A percentile compares a stretch with the other conserved stretches of the same genome.
Conservation (phyloP, 2,797 vertebrate species). For the Typhlichthys eigenmanni region DNA sequence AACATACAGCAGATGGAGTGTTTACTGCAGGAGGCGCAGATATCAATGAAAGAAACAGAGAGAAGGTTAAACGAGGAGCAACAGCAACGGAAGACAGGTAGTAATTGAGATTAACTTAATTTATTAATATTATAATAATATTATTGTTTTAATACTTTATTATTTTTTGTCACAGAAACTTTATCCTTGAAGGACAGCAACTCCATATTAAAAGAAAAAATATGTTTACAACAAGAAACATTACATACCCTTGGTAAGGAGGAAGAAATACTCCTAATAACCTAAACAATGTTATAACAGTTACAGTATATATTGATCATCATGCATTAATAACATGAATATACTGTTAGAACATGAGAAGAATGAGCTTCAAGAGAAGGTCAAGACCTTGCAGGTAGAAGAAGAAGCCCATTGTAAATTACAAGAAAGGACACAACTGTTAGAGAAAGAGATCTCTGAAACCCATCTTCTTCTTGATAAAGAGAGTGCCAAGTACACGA, state of each 20-base stretch:
- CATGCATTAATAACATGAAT: conserved; percentile 3
- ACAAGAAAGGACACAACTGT: conserved; percentile 72
- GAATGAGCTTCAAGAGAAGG: conserved; percentile 67
- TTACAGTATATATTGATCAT: no score
- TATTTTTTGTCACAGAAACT: conserved; percentile 54
- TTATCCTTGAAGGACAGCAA: conserved; percentile 58
- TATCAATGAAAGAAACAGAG: conserved; percentile 61
- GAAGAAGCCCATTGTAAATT: conserved; percentile 62
- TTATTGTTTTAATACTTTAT: conserved; percentile 6
- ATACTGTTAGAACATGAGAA: conserved; percentile 72
- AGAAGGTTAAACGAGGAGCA: conserved; percentile 73
- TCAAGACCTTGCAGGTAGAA: conserved; percentile 53
- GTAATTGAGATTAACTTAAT: conserved; percentile 1
- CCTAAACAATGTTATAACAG: background rate
- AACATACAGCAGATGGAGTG: conserved; percentile 70
- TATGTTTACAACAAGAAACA: conserved; percentile 67
- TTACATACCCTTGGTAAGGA: conserved; percentile 81
- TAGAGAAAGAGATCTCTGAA: conserved; percentile 71
- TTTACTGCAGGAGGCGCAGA: conserved; percentile 62
- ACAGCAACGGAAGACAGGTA: conserved; percentile 78
- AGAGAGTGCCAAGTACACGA: conserved; percentile 82
- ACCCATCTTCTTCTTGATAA: conserved; percentile 78
- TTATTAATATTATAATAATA: background rate
- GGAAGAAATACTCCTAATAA: background rate
- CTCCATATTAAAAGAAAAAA: conserved; percentile 70